A percentile compares a stretch with the other conserved stretches of the same genome.
These are phyloP conservation scores for Marisa cornuarietis DNA, from an alignment of 1,140 invertebrate species.

Conservation along the genomic window DNA sequence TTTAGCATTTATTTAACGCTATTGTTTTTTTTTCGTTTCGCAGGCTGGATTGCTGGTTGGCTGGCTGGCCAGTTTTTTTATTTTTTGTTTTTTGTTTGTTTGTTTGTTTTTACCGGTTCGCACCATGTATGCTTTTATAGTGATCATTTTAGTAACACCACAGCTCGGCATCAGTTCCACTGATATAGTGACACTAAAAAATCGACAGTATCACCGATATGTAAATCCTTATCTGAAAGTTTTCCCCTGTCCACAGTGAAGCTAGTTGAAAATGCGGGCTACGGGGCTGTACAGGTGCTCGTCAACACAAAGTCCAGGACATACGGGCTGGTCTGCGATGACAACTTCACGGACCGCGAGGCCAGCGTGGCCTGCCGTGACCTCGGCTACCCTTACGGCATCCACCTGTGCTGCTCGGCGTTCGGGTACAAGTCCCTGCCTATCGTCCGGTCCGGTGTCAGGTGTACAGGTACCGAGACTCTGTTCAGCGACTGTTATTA, in stretches of 20 bases:
- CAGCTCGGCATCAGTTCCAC: no score
- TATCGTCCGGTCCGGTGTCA: slow-evolving; percentile 25
- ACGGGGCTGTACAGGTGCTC: slow-evolving; percentile 40
- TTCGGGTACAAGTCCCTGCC: slow-evolving; percentile 27
- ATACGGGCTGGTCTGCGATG: slow-evolving; percentile 42
- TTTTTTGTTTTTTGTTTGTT: no score
- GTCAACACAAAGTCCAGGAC: slow-evolving; percentile 24
- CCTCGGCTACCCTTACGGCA: slow-evolving; percentile 44
- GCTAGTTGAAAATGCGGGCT: slow-evolving; percentile 34
- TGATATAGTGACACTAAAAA: no score
- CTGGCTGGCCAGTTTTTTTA: no score
- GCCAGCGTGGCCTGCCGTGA: slow-evolving; percentile 45
- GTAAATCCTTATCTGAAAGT: background rate
- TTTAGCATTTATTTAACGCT: no score
- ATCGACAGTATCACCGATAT: no score
- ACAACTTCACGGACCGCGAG: slow-evolving; percentile 39
- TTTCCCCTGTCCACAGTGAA: slow-evolving; percentile 24
- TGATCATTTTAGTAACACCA: no score
- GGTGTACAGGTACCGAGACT: slow-evolving; percentile 40
- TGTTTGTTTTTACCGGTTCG: no score
- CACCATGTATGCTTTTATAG: no score
- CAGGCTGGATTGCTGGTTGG: no score
- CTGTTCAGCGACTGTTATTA: slow-evolving; percentile 36
- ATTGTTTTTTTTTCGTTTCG: no score
- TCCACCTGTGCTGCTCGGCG: slow-evolving; percentile 44